Base-by-base conservation (phyloP, 2,888 invertebrate species). In the Oligia latruncula region DNA sequence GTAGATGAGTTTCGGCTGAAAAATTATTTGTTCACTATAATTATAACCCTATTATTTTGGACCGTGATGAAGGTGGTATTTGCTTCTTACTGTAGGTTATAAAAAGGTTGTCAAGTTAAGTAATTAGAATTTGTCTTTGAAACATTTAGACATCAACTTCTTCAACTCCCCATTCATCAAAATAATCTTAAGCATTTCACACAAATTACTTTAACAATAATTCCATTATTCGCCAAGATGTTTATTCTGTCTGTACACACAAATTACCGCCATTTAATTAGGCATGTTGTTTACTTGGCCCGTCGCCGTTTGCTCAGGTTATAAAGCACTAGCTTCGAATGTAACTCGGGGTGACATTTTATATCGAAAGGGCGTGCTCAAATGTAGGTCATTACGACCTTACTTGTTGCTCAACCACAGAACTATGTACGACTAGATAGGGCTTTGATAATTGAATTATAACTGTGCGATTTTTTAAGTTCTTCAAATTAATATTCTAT, bases 331-430 rank as follows among this genome's bases (percentile, higher is more conserved):
- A 72, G 52, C 77, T 75, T 68, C 62, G 67, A 80, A 76, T 86
- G 83, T 81, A 76, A 79, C 74, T 77, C 64, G 58, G 86, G 87
- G 87, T 78, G 89, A 87, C 89, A 82, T 90, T 91, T 90, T 91
- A 90, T 89, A 90, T 90, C 75, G 85, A 81, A 82, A 86, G 89
- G 90, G 90, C 89, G 90, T 90, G 90, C 87, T 83, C 87, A 62
- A 86, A 91, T 90, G 90, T 92, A 88, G 91, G 91, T 91, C 90
- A 86, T 89, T 87, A 85, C 87, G 68, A 67, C 78, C 80, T 84
- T 79, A 89, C 89, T 88, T 89, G 89, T 89, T 89, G 89, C 89
- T 85, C 55, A 49, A 11, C 15, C 67, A 82, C 43, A 77, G 86
- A 84, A 62, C 72, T 58, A 74, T 66, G 70, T 20, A 58, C 5